phyloP scores from a whole-genome alignment of 2,888 invertebrate genomes.

The Drosophila mettleri region DNA sequence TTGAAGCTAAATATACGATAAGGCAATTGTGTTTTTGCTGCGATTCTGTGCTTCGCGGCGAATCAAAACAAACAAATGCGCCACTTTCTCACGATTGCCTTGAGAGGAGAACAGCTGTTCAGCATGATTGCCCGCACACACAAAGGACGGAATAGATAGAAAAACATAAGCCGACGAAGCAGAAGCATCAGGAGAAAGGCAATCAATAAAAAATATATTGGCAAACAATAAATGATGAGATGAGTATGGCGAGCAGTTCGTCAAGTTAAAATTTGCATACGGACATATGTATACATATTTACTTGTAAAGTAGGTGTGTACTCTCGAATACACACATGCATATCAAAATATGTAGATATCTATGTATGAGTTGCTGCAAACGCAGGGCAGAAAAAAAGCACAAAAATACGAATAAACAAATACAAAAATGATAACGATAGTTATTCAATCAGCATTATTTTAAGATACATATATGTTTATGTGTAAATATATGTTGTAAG shows the following conservation, averaged over 20 bases:
- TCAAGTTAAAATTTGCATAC: slow-evolving; percentile 46
- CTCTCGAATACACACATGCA: background rate
- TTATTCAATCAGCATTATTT: slow-evolving; percentile 31
- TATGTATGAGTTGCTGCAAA: slow-evolving; percentile 9
- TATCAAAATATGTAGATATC: background rate
- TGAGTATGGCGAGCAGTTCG: slow-evolving; percentile 17
- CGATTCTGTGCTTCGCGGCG: slow-evolving; percentile 13
- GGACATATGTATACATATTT: slow-evolving; percentile 5
- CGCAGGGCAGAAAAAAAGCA: slow-evolving; percentile 13
- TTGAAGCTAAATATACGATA: slow-evolving; percentile 9
- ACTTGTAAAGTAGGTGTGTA: slow-evolving; percentile 18
- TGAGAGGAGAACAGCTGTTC: slow-evolving; percentile 67
- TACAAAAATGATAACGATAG: slow-evolving; percentile 32
- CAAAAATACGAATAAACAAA: slow-evolving; percentile 6
- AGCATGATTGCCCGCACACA: slow-evolving; percentile 44
- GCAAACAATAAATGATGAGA: slow-evolving; percentile 28
- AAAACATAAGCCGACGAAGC: slow-evolving; percentile 48
- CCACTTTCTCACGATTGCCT: slow-evolving; percentile 56
- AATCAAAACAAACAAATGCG: slow-evolving; percentile 54
- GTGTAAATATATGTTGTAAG: background rate
- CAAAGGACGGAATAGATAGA: slow-evolving; percentile 30
- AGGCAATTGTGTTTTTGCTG: slow-evolving; percentile 10
- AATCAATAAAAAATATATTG: slow-evolving; percentile 40
- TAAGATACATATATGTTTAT: slow-evolving; percentile 1
- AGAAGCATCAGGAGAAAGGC: slow-evolving; percentile 11